Evolutionary conservation across 2,888 invertebrate genomes (phyloP), one percentile per base, ranked within the genome.

Genomic region (Urechis unicinctus): DNA sequence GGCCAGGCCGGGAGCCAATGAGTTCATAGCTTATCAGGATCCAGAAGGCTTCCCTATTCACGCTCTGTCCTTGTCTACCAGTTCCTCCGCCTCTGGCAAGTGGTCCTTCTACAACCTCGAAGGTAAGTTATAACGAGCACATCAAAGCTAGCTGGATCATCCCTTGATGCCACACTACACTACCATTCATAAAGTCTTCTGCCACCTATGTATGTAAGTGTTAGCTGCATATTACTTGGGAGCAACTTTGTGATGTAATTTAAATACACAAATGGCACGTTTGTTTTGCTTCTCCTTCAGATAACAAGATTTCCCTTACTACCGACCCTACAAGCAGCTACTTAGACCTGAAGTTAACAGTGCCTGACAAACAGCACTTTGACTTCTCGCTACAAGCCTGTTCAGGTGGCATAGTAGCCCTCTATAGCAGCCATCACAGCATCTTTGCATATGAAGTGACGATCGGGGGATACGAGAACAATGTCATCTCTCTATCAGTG

Each of bases 321-420:
- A 53, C 53, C 6, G 22, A 30, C 9, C 31, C 36, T 1, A 2
- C 24, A n/a, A 6, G 25, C 9, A 36, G 47, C 3, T 53, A 53
- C 47, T 6, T 17, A 1, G 29, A 31, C 28, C 25, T 13, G 46
- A 30, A 50, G 9, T 2, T 50, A 13, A 17, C 47, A 9, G 22
- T 53, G 45, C 46, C 21, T 21, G 41, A 45, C 30, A 53, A 25
- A 25, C 21, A 25, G 6, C 31, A 24, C 46, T 25, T 53, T 5
- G 46, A 47, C 9, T 53, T 53, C 53, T 22, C 25, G 29, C 31
- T 53, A 30, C 22, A 53, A 41, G 53, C 53, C 3, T 53, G 53
- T 24, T n/a, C n/a, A n/a, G 28, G 36, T 36, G 53, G 29, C 24
- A 24, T 17, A 17, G 4, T 53, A 24, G 53, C 46, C 3, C 53